Conservation (phyloP, 2,888 invertebrate genomes). For the Choristoneura rosaceana region DNA sequence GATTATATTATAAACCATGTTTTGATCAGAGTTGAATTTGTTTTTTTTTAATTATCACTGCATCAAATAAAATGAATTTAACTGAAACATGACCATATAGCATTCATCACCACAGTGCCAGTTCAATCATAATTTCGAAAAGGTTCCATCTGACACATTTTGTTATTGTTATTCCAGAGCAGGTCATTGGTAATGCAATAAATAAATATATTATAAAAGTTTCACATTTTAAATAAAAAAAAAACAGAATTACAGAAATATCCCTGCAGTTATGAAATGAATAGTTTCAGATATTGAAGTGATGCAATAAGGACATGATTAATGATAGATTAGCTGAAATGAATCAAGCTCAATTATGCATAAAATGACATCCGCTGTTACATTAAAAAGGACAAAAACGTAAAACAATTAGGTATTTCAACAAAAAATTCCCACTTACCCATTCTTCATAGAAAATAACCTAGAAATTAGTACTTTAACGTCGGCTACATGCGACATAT, state of each 20-base stretch:
- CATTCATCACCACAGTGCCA: too few relatives aligned
- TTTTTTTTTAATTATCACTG: too few relatives aligned
- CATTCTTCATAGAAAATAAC: conserved; percentile 80
- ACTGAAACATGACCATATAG: too few relatives aligned
- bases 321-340: background rate
- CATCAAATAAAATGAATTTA: too few relatives aligned
- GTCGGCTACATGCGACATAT: conserved; percentile 78
- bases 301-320: conserved; percentile 15
- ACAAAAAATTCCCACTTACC: conserved; percentile 58
- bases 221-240: background rate
- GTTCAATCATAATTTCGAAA: too few relatives aligned
- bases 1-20: too few relatives aligned
- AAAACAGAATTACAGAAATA: background rate
- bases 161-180: background rate
- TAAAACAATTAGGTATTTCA: background rate
- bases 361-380: background rate
- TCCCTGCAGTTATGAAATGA: background rate
- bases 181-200: background rate
- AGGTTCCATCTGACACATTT: too few relatives aligned
- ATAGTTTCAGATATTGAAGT: background rate
- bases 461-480: conserved; percentile 77
- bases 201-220: too few relatives aligned
- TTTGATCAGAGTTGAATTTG: too few relatives aligned
- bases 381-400: background rate
- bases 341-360: background rate